Evolutionary conservation across 2,797 vertebrate species (phyloP), one percentile per base, ranked within the genome.

Genomic region (Myoxocephalus aenaeus): DNA sequence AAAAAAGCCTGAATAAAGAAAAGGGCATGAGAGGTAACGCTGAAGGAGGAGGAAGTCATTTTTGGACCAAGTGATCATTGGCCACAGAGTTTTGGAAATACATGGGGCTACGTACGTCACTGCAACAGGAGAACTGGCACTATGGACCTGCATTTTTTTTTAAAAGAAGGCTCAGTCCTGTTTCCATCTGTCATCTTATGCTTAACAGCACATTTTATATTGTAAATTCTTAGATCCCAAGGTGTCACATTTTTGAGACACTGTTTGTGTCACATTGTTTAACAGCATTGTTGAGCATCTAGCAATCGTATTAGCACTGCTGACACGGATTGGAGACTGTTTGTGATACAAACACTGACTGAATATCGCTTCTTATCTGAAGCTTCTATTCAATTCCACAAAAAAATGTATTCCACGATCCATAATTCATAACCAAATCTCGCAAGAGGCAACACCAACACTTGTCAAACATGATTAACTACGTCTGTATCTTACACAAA

Each of bases 111-210:
- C 18, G 78, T 77, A 90, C 90, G 90, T 93, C 92, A 92, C 67
- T 42, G 75, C 77, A 36, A 77, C 81, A 80, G 57, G 62, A 86
- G 79, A 88, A 85, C 82, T 92, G 89, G 89, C 86, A 85, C 80
- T 48, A 76, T 62, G 46, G 74, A 77, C 58, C 66, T 70, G 68
- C 73, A 66, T 75, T n/a, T n/a, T n/a, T n/a, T n/a, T n/a, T n/a
- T n/a, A 76, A 70, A 42, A 85, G 4, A 75, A 83, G 42, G 1
- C 67, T 67, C 65, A 80, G 81, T 85, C 86, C 82, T 85, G 73
- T 75, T 86, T 87, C 90, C 91, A 92, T 92, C 90, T 92, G 92
- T 70, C 88, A 80, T 73, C 80, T 89, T 83, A 77, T 86, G 85
- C 63, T 66, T 75, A 80, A 72, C 64, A 51, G 54, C 32, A 75